These are phyloP conservation scores for Poeciliopsis turrubarensis DNA, from an alignment of 2,113 vertebrate genomes.

Conservation along the genomic window DNA sequence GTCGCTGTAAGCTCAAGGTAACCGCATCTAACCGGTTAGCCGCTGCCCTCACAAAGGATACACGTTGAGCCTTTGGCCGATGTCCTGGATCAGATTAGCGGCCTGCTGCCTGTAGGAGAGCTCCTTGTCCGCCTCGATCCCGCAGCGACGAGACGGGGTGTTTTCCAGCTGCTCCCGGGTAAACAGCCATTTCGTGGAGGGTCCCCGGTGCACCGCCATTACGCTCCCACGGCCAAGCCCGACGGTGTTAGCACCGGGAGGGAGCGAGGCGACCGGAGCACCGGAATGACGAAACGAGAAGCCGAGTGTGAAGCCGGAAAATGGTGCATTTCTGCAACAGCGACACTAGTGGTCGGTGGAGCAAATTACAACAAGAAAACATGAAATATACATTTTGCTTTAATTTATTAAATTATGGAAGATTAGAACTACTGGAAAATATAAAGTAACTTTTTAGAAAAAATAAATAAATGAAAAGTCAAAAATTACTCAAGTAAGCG, in stretches of 20 bases:
- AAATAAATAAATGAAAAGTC: too few relatives aligned
- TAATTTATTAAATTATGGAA: too few relatives aligned
- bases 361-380: not conserved
- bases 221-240: conserved; percentile 73
- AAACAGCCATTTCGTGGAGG: conserved; percentile 94
- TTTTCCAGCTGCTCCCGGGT: conserved; percentile 94
- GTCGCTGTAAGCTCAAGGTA: conserved; percentile 14
- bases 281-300: conserved; percentile 48
- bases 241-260: conserved; percentile 62
- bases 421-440: too few relatives aligned
- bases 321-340: conserved; percentile 5
- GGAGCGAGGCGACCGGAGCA: conserved; percentile 44
- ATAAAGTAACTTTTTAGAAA: too few relatives aligned
- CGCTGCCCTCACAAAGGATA: conserved; percentile 84
- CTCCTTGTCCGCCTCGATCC: conserved; percentile 94
- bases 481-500: too few relatives aligned
- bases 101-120: conserved; percentile 96
- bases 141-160: conserved; percentile 92
- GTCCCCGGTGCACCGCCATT: conserved; percentile 86
- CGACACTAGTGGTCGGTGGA: conserved; percentile 22
- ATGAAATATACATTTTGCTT: not conserved
- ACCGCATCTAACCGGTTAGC: conserved; percentile 3
- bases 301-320: not conserved
- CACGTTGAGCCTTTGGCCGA: conserved; percentile 98
- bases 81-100: conserved; percentile 96